Evolutionary conservation across 2,888 invertebrate species (phyloP).

Genomic region (Nycteola revayana): DNA sequence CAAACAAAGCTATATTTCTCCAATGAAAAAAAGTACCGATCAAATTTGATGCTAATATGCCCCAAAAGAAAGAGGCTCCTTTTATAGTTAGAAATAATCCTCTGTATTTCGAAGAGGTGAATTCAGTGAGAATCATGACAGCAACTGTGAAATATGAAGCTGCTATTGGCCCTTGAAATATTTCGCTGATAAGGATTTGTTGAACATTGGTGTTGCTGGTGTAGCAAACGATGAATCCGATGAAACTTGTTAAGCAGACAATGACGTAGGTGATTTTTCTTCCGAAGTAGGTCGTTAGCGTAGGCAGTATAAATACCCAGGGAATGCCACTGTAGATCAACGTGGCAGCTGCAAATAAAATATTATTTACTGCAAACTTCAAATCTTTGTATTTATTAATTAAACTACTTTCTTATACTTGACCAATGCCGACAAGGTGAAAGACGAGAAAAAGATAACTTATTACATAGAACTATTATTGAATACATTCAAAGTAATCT

Average conservation of each 20-base stretch:
- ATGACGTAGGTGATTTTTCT: slow-evolving; percentile 18
- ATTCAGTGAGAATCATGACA: slow-evolving; percentile 13
- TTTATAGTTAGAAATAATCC: slow-evolving; percentile 33
- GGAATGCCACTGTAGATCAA: slow-evolving; percentile 18
- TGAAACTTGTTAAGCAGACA: slow-evolving; percentile 8
- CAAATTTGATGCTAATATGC: slow-evolving; percentile 26
- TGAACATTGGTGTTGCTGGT: slow-evolving; percentile 28
- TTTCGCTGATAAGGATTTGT: slow-evolving; percentile 32
- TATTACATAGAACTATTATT: too few species aligned
- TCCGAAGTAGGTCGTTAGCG: slow-evolving; percentile 8
- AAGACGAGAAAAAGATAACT: too few species aligned
- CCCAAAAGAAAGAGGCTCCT: slow-evolving; percentile 26
- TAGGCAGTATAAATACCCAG: slow-evolving; percentile 19
- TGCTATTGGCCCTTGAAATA: slow-evolving; percentile 18
- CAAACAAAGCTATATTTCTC: slow-evolving; percentile 31
- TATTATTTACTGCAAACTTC: too few species aligned
- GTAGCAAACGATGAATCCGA: slow-evolving; percentile 27
- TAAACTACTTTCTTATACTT: too few species aligned
- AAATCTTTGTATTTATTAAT: too few species aligned
- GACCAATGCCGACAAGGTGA: too few species aligned
- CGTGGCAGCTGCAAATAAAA: slow-evolving; percentile 23
- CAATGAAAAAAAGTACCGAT: slow-evolving; percentile 41
- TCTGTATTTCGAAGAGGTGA: slow-evolving; percentile 18
- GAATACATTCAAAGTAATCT: too few species aligned
- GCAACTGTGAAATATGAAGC: slow-evolving; percentile 18